A percentile compares a stretch with the other conserved stretches of the same genome.
phyloP scores from a whole-genome alignment of 2,888 invertebrate genomes.

The Volucella bombylans region DNA sequence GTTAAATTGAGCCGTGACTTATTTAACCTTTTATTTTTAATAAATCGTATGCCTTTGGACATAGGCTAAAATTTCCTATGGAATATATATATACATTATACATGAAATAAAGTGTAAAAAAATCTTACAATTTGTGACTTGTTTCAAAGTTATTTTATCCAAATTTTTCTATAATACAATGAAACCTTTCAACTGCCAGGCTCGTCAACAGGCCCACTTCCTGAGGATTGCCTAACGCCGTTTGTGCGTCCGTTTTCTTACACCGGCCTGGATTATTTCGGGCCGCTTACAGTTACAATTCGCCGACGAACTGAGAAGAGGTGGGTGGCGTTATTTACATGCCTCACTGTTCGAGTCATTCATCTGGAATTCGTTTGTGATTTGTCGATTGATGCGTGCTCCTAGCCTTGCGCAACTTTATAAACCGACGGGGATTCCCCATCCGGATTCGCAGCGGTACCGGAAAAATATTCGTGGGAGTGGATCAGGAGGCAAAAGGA shows the following conservation, averaged over 20 bases:
- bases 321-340: conserved; percentile 16
- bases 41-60: no score
- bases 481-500: conserved; percentile 23
- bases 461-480: conserved; percentile 50
- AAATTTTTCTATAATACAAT: no score
- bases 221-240: conserved; percentile 58
- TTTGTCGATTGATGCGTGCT: background rate
- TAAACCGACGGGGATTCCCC: conserved; percentile 16
- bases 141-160: no score
- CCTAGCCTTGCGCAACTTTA: background rate
- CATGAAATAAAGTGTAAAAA: no score
- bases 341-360: conserved; percentile 15
- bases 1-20: no score
- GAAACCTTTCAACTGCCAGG: no score
- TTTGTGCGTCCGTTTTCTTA: conserved; percentile 59
- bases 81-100: no score
- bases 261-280: conserved; percentile 60
- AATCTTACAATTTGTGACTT: no score
- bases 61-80: no score
- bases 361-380: conserved; percentile 20
- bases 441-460: no score
- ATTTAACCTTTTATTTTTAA: no score
- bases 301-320: conserved; percentile 64
- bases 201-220: conserved; percentile 59
- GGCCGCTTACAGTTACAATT: conserved; percentile 61